A percentile compares a stretch with the other conserved stretches of the same genome.
These are phyloP conservation scores for Recurvirostra avosetta DNA, from an alignment of 2,113 vertebrate genomes.

Conservation along the genomic window DNA sequence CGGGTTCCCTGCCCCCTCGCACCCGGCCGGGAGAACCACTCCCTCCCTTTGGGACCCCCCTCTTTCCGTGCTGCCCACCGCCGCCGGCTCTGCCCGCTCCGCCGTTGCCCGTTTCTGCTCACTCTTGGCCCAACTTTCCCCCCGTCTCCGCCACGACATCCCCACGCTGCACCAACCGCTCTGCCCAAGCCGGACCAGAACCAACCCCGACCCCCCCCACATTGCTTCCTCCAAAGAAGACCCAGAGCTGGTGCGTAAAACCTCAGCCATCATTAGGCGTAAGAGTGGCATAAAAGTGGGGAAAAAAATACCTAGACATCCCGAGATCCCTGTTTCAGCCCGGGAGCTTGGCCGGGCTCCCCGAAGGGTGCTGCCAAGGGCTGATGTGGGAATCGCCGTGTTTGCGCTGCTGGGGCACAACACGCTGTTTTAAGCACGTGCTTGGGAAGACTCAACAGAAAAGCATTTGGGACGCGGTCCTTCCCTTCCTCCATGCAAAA, in stretches of 20 bases:
- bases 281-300: fast-evolving
- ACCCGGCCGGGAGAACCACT: neutral
- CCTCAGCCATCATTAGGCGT: neutral
- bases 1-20: neutral
- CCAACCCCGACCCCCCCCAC: fast-evolving
- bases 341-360: neutral
- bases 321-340: neutral
- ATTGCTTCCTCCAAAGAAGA: neutral
- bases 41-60: neutral
- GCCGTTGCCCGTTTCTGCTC: fast-evolving
- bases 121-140: neutral
- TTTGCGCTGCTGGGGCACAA: constrained; percentile 6
- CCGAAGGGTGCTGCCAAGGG: neutral
- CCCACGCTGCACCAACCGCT: fast-evolving
- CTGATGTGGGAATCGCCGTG: neutral
- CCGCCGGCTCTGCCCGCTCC: neutral
- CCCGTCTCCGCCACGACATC: fast-evolving
- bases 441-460: neutral
- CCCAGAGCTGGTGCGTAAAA: neutral
- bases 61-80: neutral
- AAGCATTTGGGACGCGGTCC: constrained; percentile 31
- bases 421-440: neutral
- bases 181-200: neutral
- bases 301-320: neutral
- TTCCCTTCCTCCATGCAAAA: constrained; percentile 40